Evolutionary conservation across 2,888 invertebrate species (phyloP), one percentile per base, ranked within the genome.

Genomic region (Xanthia icteritia): DNA sequence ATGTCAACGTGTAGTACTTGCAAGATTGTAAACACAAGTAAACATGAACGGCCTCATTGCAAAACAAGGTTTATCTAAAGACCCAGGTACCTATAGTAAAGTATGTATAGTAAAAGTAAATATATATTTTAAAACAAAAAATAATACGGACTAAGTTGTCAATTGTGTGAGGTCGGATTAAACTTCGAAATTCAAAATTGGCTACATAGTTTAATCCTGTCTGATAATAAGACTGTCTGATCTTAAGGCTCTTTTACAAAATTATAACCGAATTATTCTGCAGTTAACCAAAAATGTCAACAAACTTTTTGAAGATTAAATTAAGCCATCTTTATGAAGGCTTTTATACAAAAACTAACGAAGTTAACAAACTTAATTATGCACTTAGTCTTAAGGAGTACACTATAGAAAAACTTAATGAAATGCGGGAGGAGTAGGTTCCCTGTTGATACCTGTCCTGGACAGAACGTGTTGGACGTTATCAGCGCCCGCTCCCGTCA

Each of bases 401-500:
- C 20, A 42, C 61, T 61, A 36, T 23, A 84, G 64, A 81, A 76
- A 80, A 70, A 85, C 65, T 17, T 73, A 70, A 76, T 81, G 48
- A 61, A 48, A 76, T 81, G 58, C 66, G 17, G 51, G 54, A 56
- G 63, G 27, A 61, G 81, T 42, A 60, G 51, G 39, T 77, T 20
- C 77, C 69, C 58, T 78, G 83, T 36, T 20, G 64, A 42, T 58
- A 86, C 86, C 83, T 54, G 86, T 82, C 74, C 69, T 20, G 67
- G 63, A 6, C 39, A 36, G 27, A 68, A 67, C 73, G 36, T 51
- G 85, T 67, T 76, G 45, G 48, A 72, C 76, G 80, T 82, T 89
- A 86, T 89, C 89, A 74, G 36, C 48, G 64, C 63, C 64, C 65
- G 81, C 70, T 80, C 73, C 39, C 81, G 78, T 89, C 84, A 86